Conservation (phyloP, 2,113 vertebrate genomes). For the Salvelinus alpinus region DNA sequence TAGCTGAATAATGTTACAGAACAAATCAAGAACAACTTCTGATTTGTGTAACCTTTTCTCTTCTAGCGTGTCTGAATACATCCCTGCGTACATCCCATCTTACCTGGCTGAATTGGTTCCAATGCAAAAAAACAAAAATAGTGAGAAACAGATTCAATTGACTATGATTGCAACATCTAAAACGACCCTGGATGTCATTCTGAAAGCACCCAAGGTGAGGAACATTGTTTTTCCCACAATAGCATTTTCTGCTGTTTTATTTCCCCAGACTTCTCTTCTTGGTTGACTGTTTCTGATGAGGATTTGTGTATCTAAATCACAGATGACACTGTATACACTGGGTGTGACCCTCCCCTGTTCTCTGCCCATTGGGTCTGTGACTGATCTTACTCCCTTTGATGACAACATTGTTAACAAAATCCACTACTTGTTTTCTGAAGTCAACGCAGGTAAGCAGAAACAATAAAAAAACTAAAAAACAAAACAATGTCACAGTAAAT, state of each 20-base stretch:
- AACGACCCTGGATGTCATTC: constrained; percentile 63
- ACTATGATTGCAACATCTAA: constrained; percentile 66
- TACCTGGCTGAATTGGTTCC: constrained; percentile 57
- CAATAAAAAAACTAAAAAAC: not conserved
- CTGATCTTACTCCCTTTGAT: constrained; percentile 36
- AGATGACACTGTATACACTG: constrained; percentile 71
- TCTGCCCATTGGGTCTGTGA: constrained; percentile 65
- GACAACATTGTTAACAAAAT: constrained; percentile 34
- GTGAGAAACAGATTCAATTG: constrained; percentile 60
- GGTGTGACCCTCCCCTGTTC: constrained; percentile 67
- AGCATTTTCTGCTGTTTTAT: not conserved
- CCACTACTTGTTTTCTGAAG: constrained; percentile 49
- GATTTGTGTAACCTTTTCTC: no score
- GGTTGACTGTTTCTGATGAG: not conserved
- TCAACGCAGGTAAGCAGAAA: constrained; percentile 47
- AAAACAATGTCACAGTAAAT: not conserved
- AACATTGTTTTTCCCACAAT: not conserved
- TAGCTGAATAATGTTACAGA: no score
- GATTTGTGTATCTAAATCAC: constrained; percentile 23
- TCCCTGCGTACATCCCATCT: constrained; percentile 50
- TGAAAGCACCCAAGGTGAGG: constrained; percentile 71
- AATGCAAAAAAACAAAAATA: constrained; percentile 52
- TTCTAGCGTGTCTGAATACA: no score
- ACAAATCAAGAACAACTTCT: no score
- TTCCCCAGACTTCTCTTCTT: not conserved